A percentile compares a stretch with the other conserved stretches of the same genome.
Evolutionary conservation across 2,113 vertebrate genomes (phyloP).

Genomic region (Erinaceus europaeus): DNA sequence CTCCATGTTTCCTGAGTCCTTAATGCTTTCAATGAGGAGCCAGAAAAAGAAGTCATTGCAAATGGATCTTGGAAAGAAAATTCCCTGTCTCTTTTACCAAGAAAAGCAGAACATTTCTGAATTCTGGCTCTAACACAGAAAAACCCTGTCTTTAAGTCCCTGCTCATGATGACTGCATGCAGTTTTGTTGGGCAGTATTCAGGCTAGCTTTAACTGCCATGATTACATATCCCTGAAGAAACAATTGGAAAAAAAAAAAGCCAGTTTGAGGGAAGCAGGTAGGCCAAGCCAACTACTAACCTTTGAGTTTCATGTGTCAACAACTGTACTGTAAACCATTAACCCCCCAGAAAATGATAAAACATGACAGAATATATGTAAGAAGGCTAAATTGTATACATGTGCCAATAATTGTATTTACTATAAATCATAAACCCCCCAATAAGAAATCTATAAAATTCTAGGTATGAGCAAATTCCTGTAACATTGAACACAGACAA

Average conservation of each 20-base stretch:
- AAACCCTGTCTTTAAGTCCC: slow-evolving; percentile 33
- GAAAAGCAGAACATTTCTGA: slow-evolving; percentile 54
- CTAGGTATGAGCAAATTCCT: not conserved
- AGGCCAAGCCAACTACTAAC: not conserved
- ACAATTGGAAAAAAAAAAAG: not conserved
- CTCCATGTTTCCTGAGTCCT: slow-evolving; percentile 37
- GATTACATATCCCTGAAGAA: not conserved
- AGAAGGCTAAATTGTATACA: not conserved
- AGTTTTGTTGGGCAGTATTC: slow-evolving; percentile 20
- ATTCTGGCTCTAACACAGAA: slow-evolving; percentile 57
- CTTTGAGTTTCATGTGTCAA: not conserved
- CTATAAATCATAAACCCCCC: too few relatives aligned
- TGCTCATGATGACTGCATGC: slow-evolving; percentile 15
- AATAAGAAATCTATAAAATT: not conserved
- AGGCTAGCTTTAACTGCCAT: slow-evolving; percentile 13
- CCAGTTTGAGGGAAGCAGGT: not conserved
- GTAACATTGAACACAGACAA: not conserved
- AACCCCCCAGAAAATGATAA: too few relatives aligned
- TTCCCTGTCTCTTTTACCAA: slow-evolving; percentile 45
- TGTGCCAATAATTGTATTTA: too few relatives aligned
- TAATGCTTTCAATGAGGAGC: slow-evolving; percentile 61
- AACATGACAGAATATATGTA: not conserved
- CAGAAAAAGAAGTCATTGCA: slow-evolving; percentile 67
- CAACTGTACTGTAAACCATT: too few relatives aligned
- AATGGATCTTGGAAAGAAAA: slow-evolving; percentile 55